A percentile compares a stretch with the other conserved stretches of the same genome.
Evolutionary conservation across 2,113 vertebrate genomes (phyloP).

Genomic region (Petaurus breviceps): DNA sequence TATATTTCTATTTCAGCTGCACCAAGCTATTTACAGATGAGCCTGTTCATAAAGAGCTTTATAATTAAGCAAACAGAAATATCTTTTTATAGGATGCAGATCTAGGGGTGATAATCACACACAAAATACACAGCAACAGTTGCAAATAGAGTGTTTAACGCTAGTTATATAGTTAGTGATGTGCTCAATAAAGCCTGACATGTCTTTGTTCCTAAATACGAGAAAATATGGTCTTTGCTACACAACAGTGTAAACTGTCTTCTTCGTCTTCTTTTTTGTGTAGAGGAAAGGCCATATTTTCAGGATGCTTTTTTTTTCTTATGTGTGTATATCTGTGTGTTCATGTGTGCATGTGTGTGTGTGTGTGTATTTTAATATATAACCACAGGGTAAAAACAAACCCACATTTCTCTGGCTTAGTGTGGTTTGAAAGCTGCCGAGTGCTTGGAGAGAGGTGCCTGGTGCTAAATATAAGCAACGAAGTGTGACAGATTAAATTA

Average conservation of each 20-base stretch:
- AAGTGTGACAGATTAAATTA: conserved; percentile 4
- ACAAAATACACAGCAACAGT: conserved; percentile 91
- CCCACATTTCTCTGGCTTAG: conserved; percentile 9
- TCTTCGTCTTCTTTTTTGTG: conserved; percentile 67
- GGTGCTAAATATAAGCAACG: conserved; percentile 1
- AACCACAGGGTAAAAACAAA: conserved; percentile 61
- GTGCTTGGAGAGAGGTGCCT: neutral
- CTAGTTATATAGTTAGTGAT: conserved; percentile 88
- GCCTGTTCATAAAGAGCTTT: conserved; percentile 90
- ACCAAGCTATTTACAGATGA: conserved; percentile 91
- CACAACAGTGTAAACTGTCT: conserved; percentile 81
- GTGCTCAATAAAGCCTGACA: conserved; percentile 87
- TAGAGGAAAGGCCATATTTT: conserved; percentile 79
- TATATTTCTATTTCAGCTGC: conserved; percentile 93
- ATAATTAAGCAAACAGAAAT: conserved; percentile 93
- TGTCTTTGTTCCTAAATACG: conserved; percentile 86
- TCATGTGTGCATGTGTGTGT: neutral
- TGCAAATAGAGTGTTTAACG: conserved; percentile 89
- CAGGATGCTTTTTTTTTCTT: conserved; percentile 59
- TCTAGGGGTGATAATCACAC: conserved; percentile 90
- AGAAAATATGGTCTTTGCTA: conserved; percentile 85
- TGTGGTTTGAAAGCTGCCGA: conserved; percentile 36
- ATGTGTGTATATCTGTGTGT: conserved; percentile 12
- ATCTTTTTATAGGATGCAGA: conserved; percentile 91
- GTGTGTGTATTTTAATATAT: conserved; percentile 43